A percentile compares a stretch with the other conserved stretches of the same genome.
phyloP scores from a whole-genome alignment of 2,113 vertebrate genomes.

The Empidonax alnorum region DNA sequence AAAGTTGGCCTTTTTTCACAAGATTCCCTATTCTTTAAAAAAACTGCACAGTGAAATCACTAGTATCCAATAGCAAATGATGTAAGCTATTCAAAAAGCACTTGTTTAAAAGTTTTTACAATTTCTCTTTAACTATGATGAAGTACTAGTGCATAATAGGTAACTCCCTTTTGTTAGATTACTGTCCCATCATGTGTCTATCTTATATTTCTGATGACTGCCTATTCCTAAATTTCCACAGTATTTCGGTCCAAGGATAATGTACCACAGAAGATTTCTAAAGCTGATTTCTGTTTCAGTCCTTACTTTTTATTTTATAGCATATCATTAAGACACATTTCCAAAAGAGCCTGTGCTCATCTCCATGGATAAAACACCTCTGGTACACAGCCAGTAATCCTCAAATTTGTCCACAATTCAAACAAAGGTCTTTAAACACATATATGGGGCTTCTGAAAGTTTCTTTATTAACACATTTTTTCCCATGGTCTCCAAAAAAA shows the following conservation, averaged over 20 bases:
- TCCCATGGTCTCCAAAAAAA: not conserved
- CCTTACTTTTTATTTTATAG: not conserved
- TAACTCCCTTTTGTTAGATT: not conserved
- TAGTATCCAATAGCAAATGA: not conserved
- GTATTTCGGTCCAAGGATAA: not conserved
- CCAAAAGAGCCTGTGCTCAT: fast-evolving
- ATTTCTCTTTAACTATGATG: not conserved
- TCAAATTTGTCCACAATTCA: not conserved
- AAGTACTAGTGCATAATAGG: not conserved
- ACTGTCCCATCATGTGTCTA: not conserved
- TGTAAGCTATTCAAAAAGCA: not conserved
- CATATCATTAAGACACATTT: not conserved
- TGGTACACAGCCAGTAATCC: fast-evolving
- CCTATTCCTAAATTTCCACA: not conserved
- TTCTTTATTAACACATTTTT: not conserved
- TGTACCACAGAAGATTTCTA: not conserved
- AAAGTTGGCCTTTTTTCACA: not conserved
- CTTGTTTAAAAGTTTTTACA: not conserved
- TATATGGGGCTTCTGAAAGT: not conserved
- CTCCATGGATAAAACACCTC: not conserved
- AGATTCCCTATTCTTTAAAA: not conserved
- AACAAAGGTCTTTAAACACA: not conserved
- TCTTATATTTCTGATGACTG: not conserved
- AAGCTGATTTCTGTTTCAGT: not conserved
- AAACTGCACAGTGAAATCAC: fast-evolving